Evolutionary conservation across 1,140 invertebrate species (phyloP), one percentile per base, ranked within the genome.

Genomic region (Drosophila hydei): DNA sequence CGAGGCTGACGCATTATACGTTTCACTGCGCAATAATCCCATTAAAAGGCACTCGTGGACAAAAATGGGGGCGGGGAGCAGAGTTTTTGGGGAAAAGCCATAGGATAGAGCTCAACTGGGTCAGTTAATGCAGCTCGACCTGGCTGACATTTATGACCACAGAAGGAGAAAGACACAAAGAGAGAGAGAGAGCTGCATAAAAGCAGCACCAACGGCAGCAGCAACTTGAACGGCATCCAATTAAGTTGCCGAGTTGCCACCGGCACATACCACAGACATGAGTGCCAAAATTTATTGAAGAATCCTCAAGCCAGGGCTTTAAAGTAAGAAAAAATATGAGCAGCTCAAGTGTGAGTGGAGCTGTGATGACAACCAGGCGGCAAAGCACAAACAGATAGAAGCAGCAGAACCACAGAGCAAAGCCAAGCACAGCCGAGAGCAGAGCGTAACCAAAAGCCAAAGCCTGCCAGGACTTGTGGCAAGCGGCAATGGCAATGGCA

Each of bases 11-110:
- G 83, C 83, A 83, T 87, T 87, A 87, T 65, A 48, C 78, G 78
- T 62, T 83, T 73, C 83, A 83, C 60, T 88, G 84, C 83, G 72
- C 83, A 87, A 87, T 87, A 87, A 87, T 87, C 74, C 87, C 83
- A 87, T 87, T 87, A 87, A 88, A 76, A 60, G 60, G 56, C 68
- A 65, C 58, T 56, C 54, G 60, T 38, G 51, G 38, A 30, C 12
- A 27, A 36, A 25, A 36, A 0, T 18, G 18, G 7, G 18, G 43
- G 23, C 36, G 52, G 40, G 71, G 61, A 47, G 59, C 42, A 50
- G 16, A 19, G 42, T 48, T n/a, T 18, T 18, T 11, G 18, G 43
- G 61, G 27, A 47, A 36, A 33, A 38, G 12, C 64, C 61, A 62
- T 33, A 42, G 71, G 55, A 71, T 47, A 58, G 43, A 60, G 72